Conservation (phyloP, 2,888 invertebrate genomes). For the Mythimna impura region DNA sequence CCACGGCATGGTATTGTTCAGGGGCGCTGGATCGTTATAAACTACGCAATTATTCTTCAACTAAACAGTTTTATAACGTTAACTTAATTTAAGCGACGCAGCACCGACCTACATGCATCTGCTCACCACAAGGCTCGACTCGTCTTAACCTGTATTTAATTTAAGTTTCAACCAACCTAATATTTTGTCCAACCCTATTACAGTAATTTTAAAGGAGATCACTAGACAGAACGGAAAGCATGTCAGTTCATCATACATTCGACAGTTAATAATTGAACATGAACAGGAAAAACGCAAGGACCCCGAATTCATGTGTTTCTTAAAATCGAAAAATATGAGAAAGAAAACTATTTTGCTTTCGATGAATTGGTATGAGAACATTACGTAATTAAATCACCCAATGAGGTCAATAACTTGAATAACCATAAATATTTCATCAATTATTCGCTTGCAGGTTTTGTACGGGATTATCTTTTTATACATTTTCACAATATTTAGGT, state of each 20-base stretch:
- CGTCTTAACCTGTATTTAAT: neutral
- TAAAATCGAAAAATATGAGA: slow-evolving; percentile 88
- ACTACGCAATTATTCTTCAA: too few relatives aligned
- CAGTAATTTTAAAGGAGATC: slow-evolving; percentile 76
- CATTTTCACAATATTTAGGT: slow-evolving; percentile 91
- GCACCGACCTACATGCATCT: too few relatives aligned
- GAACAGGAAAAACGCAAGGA: slow-evolving; percentile 59
- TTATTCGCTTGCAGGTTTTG: slow-evolving; percentile 86
- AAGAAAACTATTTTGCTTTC: slow-evolving; percentile 86
- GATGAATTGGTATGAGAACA: slow-evolving; percentile 88
- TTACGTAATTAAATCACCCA: neutral
- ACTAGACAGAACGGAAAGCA: slow-evolving; percentile 76
- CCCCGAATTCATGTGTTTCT: slow-evolving; percentile 83
- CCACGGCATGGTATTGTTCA: too few relatives aligned
- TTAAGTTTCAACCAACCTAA: neutral
- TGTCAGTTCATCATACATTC: slow-evolving; percentile 66
- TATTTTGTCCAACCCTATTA: neutral
- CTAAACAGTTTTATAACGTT: too few relatives aligned
- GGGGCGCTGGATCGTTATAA: too few relatives aligned
- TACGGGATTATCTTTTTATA: slow-evolving; percentile 90
- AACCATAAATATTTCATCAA: neutral
- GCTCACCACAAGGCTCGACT: too few relatives aligned
- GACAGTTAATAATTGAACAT: slow-evolving; percentile 64
- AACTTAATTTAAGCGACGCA: too few relatives aligned
- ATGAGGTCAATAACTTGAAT: neutral